These are phyloP conservation scores for Ailurus styani DNA, from an alignment of 2,113 vertebrate genomes.

Conservation along the genomic window DNA sequence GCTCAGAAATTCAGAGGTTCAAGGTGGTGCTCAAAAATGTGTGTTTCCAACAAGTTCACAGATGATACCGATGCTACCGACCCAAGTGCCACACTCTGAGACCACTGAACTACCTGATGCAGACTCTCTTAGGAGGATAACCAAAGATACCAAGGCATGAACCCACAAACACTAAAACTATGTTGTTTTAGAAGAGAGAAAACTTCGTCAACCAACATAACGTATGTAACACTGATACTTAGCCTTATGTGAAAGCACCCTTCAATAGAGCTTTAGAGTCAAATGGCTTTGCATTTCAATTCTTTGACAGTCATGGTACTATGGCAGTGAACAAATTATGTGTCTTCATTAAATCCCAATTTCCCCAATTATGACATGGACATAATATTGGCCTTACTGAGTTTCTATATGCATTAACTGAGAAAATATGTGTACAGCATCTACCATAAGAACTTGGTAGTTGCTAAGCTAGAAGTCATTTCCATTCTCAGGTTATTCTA, in stretches of 20 bases:
- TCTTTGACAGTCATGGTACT: neutral
- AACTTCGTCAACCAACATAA: neutral
- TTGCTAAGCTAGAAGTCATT: neutral
- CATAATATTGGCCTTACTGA: neutral
- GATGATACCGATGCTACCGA: fast-evolving
- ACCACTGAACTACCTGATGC: fast-evolving
- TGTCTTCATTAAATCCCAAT: neutral
- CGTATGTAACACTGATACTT: neutral
- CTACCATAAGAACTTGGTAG: neutral
- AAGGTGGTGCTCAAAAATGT: neutral
- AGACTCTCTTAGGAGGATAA: neutral
- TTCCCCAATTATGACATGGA: neutral
- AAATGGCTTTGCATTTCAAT: neutral
- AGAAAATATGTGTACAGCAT: neutral
- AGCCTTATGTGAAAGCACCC: neutral
- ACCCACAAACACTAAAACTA: neutral
- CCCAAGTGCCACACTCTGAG: neutral
- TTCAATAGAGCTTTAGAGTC: neutral
- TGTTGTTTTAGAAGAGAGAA: neutral
- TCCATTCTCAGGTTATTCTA: neutral
- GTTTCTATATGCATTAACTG: neutral
- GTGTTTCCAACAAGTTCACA: neutral
- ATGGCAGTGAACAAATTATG: neutral
- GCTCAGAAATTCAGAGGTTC: neutral
- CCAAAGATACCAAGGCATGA: neutral